Conservation (phyloP, 2,797 vertebrate species). For the Notolabrus celidotus region DNA sequence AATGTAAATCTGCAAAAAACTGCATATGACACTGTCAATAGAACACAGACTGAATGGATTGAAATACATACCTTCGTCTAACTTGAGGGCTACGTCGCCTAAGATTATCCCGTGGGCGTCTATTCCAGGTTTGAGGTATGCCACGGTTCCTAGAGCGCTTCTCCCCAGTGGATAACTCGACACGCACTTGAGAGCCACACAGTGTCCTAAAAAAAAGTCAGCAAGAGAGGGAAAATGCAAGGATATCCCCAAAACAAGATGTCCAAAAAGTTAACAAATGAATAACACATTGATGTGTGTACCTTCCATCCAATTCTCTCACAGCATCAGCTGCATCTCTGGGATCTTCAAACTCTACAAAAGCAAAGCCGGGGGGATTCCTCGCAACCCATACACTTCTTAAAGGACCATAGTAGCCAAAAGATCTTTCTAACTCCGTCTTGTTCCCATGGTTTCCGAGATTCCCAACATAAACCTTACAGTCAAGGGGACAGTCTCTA, state of each 20-base stretch:
- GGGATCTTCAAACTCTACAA: slow-evolving; percentile 98
- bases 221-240: neutral
- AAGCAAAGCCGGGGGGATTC: slow-evolving; percentile 97
- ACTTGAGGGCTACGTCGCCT: slow-evolving; percentile 92
- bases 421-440: slow-evolving; percentile 94
- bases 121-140: slow-evolving; percentile 94
- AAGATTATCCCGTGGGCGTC: slow-evolving; percentile 93
- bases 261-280: too few relatives aligned
- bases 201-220: slow-evolving; percentile 84
- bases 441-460: slow-evolving; percentile 98
- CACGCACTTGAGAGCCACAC: slow-evolving; percentile 95
- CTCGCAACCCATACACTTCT: slow-evolving; percentile 98
- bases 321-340: slow-evolving; percentile 98
- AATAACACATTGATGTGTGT: slow-evolving; percentile 38
- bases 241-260: neutral
- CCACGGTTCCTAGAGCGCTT: slow-evolving; percentile 96
- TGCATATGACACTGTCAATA: slow-evolving; percentile 13
- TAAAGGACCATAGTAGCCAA: slow-evolving; percentile 97
- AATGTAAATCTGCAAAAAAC: slow-evolving; percentile 24
- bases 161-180: slow-evolving; percentile 97
- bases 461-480: slow-evolving; percentile 98
- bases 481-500: slow-evolving; percentile 96
- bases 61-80: slow-evolving; percentile 90
- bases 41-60: neutral
- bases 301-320: slow-evolving; percentile 97